Conservation (phyloP, 2,797 vertebrate genomes). For the Anguilla pacifica region DNA sequence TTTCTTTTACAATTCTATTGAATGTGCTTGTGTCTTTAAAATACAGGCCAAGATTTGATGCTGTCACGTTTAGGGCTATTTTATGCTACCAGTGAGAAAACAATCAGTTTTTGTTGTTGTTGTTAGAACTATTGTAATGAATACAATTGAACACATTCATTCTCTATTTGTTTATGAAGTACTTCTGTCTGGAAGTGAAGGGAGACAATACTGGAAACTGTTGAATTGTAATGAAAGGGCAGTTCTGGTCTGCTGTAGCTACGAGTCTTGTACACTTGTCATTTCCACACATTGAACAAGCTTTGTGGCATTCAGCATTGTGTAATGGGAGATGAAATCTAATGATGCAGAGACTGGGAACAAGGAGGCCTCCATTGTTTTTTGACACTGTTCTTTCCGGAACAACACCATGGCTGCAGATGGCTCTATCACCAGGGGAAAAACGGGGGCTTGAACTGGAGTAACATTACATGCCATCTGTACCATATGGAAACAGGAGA, state of each 20-base stretch:
- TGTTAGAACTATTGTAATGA: neutral
- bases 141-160: neutral
- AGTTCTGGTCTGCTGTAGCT: neutral
- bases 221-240: neutral
- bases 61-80: neutral
- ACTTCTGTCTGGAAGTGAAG: neutral
- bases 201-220: neutral
- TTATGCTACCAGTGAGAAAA: neutral
- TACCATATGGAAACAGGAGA: conserved; percentile 32
- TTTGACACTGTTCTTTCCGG: conserved; percentile 25
- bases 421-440: conserved; percentile 31
- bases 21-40: neutral
- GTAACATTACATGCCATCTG: conserved; percentile 41
- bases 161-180: neutral
- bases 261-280: conserved; percentile 1
- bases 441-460: conserved; percentile 28
- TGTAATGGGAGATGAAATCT: conserved; percentile 25
- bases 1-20: neutral
- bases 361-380: conserved; percentile 17
- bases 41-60: neutral
- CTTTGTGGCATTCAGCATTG: neutral
- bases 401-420: conserved; percentile 33
- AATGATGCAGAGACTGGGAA: conserved; percentile 37
- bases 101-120: neutral
- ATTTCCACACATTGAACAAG: neutral